Evolutionary conservation across 2,888 invertebrate species (phyloP), one percentile per base, ranked within the genome.

Genomic region (Idaea aversata): DNA sequence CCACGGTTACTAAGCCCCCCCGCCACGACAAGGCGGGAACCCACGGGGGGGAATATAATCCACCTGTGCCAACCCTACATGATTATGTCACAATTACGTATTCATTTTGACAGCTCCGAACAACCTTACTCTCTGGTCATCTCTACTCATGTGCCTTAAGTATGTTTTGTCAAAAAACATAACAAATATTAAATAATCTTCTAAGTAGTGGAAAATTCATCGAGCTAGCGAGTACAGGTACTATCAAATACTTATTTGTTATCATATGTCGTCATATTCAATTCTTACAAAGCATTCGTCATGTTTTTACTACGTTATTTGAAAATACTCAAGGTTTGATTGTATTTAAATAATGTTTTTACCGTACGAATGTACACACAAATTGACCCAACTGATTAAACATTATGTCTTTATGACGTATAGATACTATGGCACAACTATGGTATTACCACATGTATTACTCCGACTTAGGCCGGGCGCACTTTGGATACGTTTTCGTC

Each of bases 181-280:
- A 10, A 47, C 47, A 47, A 47, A 25, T 25, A 25, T 25, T 47
- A 47, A 10, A 13, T 47, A 47, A 47, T 47, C 47, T 13, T 10
- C 47, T 47, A 47, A 47, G 47, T 47, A 47, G 47, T 47, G 47
- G 47, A 47, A 47, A 47, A 47, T 47, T 47, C 47, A 47, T 47
- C 13, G 4, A 47, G 13, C 13, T 47, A 47, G 47, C 7, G 3
- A 4, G 36, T 7, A 47, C 13, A 47, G 3, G 6, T 47, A 4
- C 13, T 47, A 47, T 47, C 47, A 1, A 13, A 47, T 25, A 25
- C 25, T 25, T 25, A 25, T 25, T 25, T 25, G 25, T 25, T 25
- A 25, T 25, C 25, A 25, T 25, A 10, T 47, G 47, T 47, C 47
- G 47, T 47, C 47, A 47, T 47, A 47, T 47, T 47, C 13, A 47